Conservation (phyloP, 2,113 vertebrate genomes). For the Cololabis saira region DNA sequence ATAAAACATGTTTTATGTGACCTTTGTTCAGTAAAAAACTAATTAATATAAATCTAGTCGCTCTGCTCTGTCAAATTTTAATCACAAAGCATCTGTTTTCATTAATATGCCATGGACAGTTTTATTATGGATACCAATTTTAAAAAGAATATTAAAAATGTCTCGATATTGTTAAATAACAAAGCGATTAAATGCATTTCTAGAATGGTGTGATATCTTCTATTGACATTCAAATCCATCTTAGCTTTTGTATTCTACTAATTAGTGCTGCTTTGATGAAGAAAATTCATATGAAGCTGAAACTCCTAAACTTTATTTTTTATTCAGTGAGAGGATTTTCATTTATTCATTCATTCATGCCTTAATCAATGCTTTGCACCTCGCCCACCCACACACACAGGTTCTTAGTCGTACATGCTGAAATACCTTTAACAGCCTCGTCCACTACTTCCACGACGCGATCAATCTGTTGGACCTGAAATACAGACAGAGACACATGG, state of each 20-base stretch:
- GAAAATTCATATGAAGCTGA: neutral
- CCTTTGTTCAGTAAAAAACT: neutral
- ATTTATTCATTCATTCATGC: conserved; percentile 12
- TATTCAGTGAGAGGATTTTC: neutral
- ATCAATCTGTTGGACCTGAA: conserved; percentile 80
- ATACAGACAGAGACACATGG: conserved; percentile 53
- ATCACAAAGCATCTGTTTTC: neutral
- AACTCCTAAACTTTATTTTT: conserved; percentile 16
- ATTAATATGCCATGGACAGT: too few relatives aligned
- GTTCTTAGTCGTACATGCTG: neutral
- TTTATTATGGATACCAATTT: too few relatives aligned
- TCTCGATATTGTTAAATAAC: too few relatives aligned
- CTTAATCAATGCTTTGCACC: conserved; percentile 28
- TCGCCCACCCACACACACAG: conserved; percentile 8
- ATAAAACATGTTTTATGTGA: too few relatives aligned
- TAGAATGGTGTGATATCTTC: too few relatives aligned
- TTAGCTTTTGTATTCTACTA: too few relatives aligned
- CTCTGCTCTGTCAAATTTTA: neutral
- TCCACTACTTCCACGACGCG: conserved; percentile 80
- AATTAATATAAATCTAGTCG: neutral
- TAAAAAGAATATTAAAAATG: too few relatives aligned
- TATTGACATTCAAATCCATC: too few relatives aligned
- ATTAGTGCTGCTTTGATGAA: neutral
- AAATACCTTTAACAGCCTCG: conserved; percentile 79
- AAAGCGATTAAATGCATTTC: too few relatives aligned